Conservation (phyloP, 2,113 vertebrate species). For the Phrynocephalus versicolor region DNA sequence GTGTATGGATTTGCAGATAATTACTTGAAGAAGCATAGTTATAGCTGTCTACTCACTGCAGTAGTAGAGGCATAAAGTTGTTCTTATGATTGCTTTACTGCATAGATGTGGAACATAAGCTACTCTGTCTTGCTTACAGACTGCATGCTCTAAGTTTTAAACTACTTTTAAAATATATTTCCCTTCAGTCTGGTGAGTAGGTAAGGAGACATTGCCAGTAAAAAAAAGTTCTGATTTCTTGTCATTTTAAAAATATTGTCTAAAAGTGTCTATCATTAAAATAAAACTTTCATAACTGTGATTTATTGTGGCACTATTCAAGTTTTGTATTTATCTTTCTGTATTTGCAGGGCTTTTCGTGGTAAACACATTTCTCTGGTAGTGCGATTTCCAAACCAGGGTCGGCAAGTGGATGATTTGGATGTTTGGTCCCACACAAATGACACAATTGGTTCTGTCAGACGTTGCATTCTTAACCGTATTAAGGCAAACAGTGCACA, state of each 20-base stretch:
- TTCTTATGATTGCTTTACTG: neutral
- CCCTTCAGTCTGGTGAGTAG: neutral
- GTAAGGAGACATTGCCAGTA: neutral
- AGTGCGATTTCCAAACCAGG: constrained; percentile 98
- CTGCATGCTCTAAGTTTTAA: neutral
- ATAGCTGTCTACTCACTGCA: too few species aligned
- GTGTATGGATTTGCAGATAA: too few species aligned
- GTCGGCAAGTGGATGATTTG: constrained; percentile 95
- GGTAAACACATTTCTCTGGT: constrained; percentile 97
- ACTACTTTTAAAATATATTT: neutral
- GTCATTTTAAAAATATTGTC: neutral
- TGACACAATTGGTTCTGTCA: constrained; percentile 97
- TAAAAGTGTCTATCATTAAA: neutral
- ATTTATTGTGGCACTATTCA: neutral
- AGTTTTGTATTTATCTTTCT: neutral
- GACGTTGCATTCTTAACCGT: constrained; percentile 93
- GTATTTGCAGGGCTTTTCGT: constrained; percentile 88
- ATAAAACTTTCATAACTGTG: neutral
- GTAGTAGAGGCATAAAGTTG: neutral
- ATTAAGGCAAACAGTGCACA: constrained; percentile 97
- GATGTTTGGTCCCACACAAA: constrained; percentile 99
- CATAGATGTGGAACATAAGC: neutral
- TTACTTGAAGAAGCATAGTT: too few species aligned
- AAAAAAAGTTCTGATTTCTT: neutral
- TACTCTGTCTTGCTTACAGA: neutral